These are phyloP conservation scores for Tipula vernalis DNA, from an alignment of 2,888 invertebrate genomes.

Conservation along the genomic window DNA sequence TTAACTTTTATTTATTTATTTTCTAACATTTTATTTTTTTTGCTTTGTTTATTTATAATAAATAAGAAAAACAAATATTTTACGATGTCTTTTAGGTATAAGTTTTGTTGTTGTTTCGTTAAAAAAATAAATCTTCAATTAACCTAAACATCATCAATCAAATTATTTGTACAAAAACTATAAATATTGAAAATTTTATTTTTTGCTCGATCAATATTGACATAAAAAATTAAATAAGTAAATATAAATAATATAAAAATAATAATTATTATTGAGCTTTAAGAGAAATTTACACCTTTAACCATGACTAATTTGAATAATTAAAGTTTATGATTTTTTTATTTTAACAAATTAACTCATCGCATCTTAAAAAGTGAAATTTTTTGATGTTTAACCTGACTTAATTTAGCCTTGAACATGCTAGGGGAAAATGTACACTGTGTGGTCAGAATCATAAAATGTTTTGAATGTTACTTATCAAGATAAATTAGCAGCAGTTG, in stretches of 20 bases:
- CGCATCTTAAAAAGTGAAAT: not conserved
- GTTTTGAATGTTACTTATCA: too few relatives aligned
- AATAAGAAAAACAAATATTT: not conserved
- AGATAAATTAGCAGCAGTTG: too few relatives aligned
- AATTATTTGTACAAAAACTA: not conserved
- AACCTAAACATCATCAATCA: not conserved
- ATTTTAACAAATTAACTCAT: slow-evolving; percentile 4
- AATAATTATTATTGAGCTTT: not conserved
- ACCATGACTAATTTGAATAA: not conserved
- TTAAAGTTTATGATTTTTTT: not conserved
- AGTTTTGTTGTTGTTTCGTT: not conserved
- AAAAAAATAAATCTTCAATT: not conserved
- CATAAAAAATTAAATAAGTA: not conserved
- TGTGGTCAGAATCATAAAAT: not conserved
- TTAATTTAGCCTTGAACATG: not conserved
- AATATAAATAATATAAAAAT: not conserved
- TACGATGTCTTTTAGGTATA: not conserved
- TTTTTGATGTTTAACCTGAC: not conserved
- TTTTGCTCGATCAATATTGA: not conserved
- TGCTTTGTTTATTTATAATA: not conserved
- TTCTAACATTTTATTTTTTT: not conserved
- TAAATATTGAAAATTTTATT: not conserved
- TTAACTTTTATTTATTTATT: not conserved
- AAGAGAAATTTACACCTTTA: slow-evolving; percentile 4
- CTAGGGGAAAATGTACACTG: not conserved